phyloP scores from a whole-genome alignment of 92 coral and sea anemone species.

The Anthopleura xanthogrammica region DNA sequence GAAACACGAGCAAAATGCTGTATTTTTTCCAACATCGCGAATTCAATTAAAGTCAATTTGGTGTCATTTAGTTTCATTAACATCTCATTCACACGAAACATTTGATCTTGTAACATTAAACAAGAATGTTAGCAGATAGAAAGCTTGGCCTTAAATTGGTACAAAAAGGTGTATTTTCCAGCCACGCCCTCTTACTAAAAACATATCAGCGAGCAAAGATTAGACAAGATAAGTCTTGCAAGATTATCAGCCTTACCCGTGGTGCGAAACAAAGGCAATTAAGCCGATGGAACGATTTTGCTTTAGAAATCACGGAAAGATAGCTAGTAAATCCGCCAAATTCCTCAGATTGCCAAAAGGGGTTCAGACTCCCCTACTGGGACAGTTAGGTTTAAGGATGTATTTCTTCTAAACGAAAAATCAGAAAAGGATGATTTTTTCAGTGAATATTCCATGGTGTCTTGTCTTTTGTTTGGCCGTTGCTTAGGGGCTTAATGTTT shows the following conservation, averaged over 20 bases:
- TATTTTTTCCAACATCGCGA: not conserved
- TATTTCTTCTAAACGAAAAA: not conserved
- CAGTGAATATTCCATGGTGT: not conserved
- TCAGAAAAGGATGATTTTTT: not conserved
- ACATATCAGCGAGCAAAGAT: constrained; percentile 1
- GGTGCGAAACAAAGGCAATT: constrained; percentile 27
- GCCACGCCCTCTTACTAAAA: constrained; percentile 1
- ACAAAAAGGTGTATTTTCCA: not conserved
- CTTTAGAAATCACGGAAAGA: constrained; percentile 14
- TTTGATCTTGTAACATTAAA: not conserved
- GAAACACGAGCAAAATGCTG: not conserved
- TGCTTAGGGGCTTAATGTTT: constrained; percentile 13
- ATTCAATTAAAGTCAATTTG: not conserved
- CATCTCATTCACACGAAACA: not conserved
- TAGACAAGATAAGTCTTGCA: not conserved
- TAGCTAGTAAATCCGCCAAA: not conserved
- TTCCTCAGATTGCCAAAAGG: constrained; percentile 8
- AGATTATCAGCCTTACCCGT: not conserved
- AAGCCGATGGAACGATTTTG: not conserved
- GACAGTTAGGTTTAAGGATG: not conserved
- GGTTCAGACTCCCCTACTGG: not conserved
- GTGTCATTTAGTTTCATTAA: not conserved
- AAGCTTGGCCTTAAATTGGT: not conserved
- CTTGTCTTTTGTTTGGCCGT: constrained; percentile 20
- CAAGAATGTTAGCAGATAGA: not conserved